phyloP scores from a whole-genome alignment of 2,797 vertebrate species.

The Diplodus sargus region DNA sequence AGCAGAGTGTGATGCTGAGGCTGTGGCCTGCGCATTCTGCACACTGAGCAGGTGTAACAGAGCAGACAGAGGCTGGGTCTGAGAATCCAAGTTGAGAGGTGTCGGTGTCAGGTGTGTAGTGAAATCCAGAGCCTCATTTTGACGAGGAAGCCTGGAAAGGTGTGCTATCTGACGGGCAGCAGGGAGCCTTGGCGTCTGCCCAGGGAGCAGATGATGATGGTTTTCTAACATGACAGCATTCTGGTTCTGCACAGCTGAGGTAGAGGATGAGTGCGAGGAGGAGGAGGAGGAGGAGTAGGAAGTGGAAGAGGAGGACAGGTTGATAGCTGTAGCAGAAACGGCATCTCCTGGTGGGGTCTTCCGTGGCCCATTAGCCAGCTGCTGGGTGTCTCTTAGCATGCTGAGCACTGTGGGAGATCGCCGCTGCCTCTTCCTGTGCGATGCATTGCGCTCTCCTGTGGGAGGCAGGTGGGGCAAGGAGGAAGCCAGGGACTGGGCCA shows the following conservation, averaged over 20 bases:
- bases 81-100: constrained; percentile 76
- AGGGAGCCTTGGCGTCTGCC: constrained; percentile 65
- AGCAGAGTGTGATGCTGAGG: constrained; percentile 56
- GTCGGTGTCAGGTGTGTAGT: constrained; percentile 68
- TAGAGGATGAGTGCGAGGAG: constrained; percentile 75
- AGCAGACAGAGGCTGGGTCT: constrained; percentile 84
- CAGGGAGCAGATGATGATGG: constrained; percentile 73
- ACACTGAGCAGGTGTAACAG: constrained; percentile 86
- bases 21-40: constrained; percentile 80
- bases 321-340: constrained; percentile 73
- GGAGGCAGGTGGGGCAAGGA: constrained; percentile 71
- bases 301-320: constrained; percentile 74
- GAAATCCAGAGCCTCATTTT: constrained; percentile 80
- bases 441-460: constrained; percentile 70
- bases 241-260: constrained; percentile 76
- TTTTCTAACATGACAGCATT: constrained; percentile 73
- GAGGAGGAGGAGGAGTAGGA: constrained; percentile 59
- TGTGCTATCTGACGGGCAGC: constrained; percentile 64
- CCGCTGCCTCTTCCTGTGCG: constrained; percentile 85
- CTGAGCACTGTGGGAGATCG: constrained; percentile 87
- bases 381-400: constrained; percentile 84
- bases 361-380: constrained; percentile 72
- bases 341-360: constrained; percentile 73
- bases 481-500: constrained; percentile 75
- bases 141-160: constrained; percentile 68